Conservation (phyloP, 2,797 vertebrate species). For the Microctenopoma steveboyesi region DNA sequence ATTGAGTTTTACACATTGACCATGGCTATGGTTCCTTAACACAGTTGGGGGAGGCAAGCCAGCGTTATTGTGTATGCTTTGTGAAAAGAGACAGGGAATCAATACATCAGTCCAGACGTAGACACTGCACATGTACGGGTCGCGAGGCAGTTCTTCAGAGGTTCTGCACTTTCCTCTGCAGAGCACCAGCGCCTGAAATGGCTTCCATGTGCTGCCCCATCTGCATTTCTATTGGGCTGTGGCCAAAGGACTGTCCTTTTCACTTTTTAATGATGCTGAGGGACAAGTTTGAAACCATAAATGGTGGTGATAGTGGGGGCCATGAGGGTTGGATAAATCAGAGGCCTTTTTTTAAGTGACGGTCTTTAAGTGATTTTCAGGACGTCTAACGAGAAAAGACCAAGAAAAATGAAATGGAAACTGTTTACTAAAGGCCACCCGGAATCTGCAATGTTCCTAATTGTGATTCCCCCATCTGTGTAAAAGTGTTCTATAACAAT, state of each 20-base stretch:
- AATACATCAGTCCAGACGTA: constrained; percentile 71
- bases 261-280: constrained; percentile 70
- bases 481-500: constrained; percentile 59
- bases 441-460: constrained; percentile 70
- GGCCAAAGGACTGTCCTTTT: constrained; percentile 76
- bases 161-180: constrained; percentile 68
- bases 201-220: constrained; percentile 79
- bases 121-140: constrained; percentile 65
- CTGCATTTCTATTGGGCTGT: constrained; percentile 75
- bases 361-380: constrained; percentile 40
- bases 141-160: constrained; percentile 66
- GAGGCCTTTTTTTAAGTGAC: constrained; percentile 51
- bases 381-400: constrained; percentile 64
- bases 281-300: constrained; percentile 68
- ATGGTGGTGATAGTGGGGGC: constrained; percentile 36
- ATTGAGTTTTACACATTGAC: constrained; percentile 72
- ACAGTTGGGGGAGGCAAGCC: constrained; percentile 62
- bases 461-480: constrained; percentile 73
- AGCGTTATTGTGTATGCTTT: constrained; percentile 67
- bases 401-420: constrained; percentile 52
- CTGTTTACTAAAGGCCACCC: constrained; percentile 75
- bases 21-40: constrained; percentile 66
- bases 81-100: constrained; percentile 76
- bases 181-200: constrained; percentile 71
- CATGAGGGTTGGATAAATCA: constrained; percentile 49